A percentile compares a stretch with the other conserved stretches of the same genome.
Conservation (phyloP, 2,113 vertebrate genomes). For the Ibidorhyncha struthersii region DNA sequence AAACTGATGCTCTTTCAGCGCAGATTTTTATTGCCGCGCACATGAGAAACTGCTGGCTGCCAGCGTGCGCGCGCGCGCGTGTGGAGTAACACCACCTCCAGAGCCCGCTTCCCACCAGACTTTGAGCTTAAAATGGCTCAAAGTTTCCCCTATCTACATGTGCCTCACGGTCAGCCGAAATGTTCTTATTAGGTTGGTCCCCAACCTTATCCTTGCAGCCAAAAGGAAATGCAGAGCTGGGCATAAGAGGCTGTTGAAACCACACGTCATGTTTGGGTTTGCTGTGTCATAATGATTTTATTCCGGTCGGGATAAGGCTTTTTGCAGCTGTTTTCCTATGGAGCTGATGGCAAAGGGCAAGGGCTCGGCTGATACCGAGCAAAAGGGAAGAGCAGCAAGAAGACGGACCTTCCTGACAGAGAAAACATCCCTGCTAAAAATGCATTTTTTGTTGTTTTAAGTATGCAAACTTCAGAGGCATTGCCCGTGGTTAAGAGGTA, state of each 20-base stretch:
- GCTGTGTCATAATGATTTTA: slow-evolving; percentile 68
- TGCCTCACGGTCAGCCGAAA: slow-evolving; percentile 12
- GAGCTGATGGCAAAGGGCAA: slow-evolving; percentile 6
- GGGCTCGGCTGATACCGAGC: neutral
- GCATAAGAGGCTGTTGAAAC: slow-evolving; percentile 63
- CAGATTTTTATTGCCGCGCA: neutral
- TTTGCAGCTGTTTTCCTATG: slow-evolving; percentile 60
- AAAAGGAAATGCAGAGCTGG: slow-evolving; percentile 62
- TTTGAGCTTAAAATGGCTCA: slow-evolving; percentile 36
- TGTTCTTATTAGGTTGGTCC: slow-evolving; percentile 14
- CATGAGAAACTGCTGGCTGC: neutral
- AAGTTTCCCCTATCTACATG: slow-evolving; percentile 28
- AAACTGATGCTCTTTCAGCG: neutral
- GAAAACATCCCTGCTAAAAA: neutral
- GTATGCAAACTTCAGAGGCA: neutral
- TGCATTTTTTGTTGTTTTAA: neutral
- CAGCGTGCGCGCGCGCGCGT: neutral
- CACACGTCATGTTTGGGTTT: slow-evolving; percentile 57
- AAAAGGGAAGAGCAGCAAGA: neutral
- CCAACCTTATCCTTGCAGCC: slow-evolving; percentile 34
- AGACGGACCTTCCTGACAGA: neutral
- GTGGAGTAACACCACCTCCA: slow-evolving; percentile 29
- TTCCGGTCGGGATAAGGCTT: slow-evolving; percentile 48
- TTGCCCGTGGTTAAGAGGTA: neutral
- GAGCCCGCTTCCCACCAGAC: slow-evolving; percentile 10